These are phyloP conservation scores for Grapholita molesta DNA, from an alignment of 1,140 invertebrate species.

Conservation along the genomic window DNA sequence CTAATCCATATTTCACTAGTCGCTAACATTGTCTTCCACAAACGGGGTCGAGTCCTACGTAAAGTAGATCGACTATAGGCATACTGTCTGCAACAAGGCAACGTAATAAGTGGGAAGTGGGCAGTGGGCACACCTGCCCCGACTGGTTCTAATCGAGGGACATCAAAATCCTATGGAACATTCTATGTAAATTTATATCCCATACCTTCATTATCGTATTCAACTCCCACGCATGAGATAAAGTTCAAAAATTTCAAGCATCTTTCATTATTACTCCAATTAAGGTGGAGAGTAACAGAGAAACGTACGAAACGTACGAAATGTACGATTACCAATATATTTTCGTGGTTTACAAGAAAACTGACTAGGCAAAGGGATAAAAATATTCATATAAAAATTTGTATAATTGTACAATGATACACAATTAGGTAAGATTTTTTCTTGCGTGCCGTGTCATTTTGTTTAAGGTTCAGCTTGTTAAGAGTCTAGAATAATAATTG, in stretches of 20 bases:
- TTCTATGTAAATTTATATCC: slow-evolving; percentile 8
- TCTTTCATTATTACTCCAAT: too few species aligned
- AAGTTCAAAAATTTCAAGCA: too few species aligned
- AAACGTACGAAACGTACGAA: too few species aligned
- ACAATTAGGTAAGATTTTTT: too few species aligned
- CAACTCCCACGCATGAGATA: not conserved
- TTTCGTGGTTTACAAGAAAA: not conserved
- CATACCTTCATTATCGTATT: not conserved
- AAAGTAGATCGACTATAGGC: not conserved
- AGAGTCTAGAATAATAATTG: too few species aligned
- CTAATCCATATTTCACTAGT: not conserved
- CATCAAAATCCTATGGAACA: slow-evolving; percentile 5
- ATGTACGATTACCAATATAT: too few species aligned
- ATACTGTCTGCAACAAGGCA: not conserved
- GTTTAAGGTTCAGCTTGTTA: too few species aligned
- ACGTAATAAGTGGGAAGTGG: slow-evolving; percentile 24
- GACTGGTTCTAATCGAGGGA: slow-evolving; percentile 16
- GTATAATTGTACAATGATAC: too few species aligned
- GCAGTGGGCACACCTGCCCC: slow-evolving; percentile 20
- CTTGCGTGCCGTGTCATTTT: too few species aligned
- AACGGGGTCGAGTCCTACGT: not conserved
- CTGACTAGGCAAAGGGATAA: not conserved
- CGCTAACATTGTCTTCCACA: not conserved
- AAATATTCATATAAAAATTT: too few species aligned
- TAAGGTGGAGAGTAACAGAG: too few species aligned